A percentile compares a stretch with the other conserved stretches of the same genome.
Evolutionary conservation across 1,140 invertebrate genomes (phyloP).

Genomic region (Catajapyx aquilonaris): DNA sequence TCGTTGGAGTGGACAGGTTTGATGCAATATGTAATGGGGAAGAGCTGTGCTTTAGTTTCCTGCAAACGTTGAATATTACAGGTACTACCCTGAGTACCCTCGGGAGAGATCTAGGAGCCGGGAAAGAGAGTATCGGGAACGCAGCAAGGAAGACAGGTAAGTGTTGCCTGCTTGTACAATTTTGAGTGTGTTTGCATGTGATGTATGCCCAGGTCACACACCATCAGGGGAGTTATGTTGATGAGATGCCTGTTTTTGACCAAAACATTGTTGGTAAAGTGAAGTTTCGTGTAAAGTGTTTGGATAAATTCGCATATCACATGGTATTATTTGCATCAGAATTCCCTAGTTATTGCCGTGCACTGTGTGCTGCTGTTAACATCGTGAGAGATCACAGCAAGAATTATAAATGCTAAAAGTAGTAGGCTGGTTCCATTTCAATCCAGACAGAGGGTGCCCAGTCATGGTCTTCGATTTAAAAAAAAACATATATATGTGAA

Average conservation of each 20-base stretch:
- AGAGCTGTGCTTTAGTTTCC: too few species aligned
- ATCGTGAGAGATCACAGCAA: too few species aligned
- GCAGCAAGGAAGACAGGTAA: constrained; percentile 28
- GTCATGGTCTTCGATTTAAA: too few species aligned
- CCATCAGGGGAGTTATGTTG: too few species aligned
- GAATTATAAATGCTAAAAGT: too few species aligned
- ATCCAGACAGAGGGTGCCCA: too few species aligned
- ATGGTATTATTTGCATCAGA: not conserved
- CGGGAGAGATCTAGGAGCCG: constrained; percentile 20
- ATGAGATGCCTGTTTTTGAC: too few species aligned
- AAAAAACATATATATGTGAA: too few species aligned
- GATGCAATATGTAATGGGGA: constrained; percentile 1
- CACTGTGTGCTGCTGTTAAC: too few species aligned
- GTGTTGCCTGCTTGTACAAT: not conserved
- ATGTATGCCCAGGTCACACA: not conserved
- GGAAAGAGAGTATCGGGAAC: constrained; percentile 23
- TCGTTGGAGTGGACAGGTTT: constrained; percentile 2
- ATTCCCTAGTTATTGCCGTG: too few species aligned
- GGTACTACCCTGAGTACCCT: constrained; percentile 19
- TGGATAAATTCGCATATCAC: not conserved
- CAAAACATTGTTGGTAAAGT: not conserved
- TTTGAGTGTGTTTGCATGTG: not conserved
- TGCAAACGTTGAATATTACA: constrained; percentile 2
- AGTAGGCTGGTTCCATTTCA: too few species aligned
- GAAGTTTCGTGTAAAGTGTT: not conserved